Conservation (phyloP, 2,888 invertebrate species). For the Tipula vernalis region DNA sequence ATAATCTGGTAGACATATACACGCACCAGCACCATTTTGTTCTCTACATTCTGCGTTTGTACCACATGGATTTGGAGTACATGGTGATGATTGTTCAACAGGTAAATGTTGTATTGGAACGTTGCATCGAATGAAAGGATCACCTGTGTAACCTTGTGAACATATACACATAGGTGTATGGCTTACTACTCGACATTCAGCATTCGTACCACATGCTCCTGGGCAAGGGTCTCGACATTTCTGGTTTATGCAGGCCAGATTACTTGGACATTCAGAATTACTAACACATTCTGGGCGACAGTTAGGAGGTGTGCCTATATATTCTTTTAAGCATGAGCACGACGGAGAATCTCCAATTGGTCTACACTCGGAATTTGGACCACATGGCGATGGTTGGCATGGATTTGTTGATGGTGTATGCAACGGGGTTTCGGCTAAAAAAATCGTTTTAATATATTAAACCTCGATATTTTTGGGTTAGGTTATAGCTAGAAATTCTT, state of each 20-base stretch:
- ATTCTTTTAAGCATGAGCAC: constrained; percentile 59
- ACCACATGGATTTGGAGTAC: constrained; percentile 65
- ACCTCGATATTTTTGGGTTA: constrained; percentile 16
- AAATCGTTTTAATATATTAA: neutral
- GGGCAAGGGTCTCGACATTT: constrained; percentile 66
- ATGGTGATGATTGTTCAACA: constrained; percentile 35
- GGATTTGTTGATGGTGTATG: constrained; percentile 43
- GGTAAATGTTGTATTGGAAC: constrained; percentile 21
- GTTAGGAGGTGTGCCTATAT: constrained; percentile 57
- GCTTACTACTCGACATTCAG: constrained; percentile 62
- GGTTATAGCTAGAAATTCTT: constrained; percentile 18
- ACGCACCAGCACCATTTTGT: constrained; percentile 48
- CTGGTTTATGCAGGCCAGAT: constrained; percentile 59
- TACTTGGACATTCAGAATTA: constrained; percentile 58
- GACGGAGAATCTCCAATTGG: constrained; percentile 52
- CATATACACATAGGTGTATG: constrained; percentile 64
- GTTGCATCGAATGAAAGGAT: constrained; percentile 59
- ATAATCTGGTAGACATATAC: constrained; percentile 55
- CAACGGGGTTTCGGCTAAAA: constrained; percentile 36
- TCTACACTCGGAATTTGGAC: constrained; percentile 63
- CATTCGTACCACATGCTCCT: constrained; percentile 55
- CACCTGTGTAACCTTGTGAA: constrained; percentile 52
- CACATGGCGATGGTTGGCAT: constrained; percentile 67
- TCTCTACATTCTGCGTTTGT: constrained; percentile 58
- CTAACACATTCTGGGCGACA: constrained; percentile 70